phyloP scores from a whole-genome alignment of 2,113 vertebrate species.

The Todiramphus saurophagus region DNA sequence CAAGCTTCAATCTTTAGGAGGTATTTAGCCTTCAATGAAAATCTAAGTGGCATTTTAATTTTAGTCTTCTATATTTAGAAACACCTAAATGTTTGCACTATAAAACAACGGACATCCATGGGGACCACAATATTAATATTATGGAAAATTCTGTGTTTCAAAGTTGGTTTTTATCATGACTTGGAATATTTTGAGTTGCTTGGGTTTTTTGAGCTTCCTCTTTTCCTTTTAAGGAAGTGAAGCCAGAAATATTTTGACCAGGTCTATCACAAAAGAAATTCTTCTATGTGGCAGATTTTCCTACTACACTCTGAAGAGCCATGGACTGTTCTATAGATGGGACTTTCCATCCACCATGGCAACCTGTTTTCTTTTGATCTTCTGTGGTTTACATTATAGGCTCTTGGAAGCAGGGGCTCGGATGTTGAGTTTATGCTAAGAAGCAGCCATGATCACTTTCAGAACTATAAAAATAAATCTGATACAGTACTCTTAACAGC shows the following conservation, averaged over 20 bases:
- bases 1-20: neutral
- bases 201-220: neutral
- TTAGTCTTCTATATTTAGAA: neutral
- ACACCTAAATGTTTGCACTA: neutral
- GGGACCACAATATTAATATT: neutral
- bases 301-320: neutral
- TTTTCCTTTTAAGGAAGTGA: neutral
- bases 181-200: neutral
- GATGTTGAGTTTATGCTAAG: neutral
- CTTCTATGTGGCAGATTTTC: neutral
- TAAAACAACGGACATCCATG: neutral
- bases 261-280: neutral
- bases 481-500: neutral
- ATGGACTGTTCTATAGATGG: neutral
- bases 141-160: neutral
- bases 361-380: neutral
- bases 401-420: neutral
- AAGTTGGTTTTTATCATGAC: neutral
- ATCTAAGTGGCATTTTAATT: neutral
- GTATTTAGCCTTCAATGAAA: neutral
- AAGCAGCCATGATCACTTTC: neutral
- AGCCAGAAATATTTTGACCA: neutral
- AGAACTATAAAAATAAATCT: constrained; percentile 10
- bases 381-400: neutral
- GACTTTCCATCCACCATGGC: neutral